phyloP scores from a whole-genome alignment of 1,140 invertebrate genomes.

The Rhagoletis zephyria region DNA sequence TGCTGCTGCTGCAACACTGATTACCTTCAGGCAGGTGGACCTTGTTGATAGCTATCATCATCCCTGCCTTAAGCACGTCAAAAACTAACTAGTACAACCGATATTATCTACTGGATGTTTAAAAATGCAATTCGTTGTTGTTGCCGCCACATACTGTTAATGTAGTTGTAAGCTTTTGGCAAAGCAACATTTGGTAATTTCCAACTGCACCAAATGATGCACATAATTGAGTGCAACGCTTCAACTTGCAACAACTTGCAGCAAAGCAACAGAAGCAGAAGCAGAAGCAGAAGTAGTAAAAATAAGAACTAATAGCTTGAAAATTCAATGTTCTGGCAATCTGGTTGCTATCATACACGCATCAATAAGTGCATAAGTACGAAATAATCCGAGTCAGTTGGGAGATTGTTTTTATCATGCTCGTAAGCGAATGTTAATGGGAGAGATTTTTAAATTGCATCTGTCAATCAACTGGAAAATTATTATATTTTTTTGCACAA shows the following conservation, averaged over 20 bases:
- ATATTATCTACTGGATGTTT: background rate
- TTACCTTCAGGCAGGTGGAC: slow-evolving; percentile 35
- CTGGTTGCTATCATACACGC: background rate
- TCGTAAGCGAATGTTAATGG: background rate
- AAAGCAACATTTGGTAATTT: slow-evolving; percentile 43
- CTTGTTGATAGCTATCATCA: background rate
- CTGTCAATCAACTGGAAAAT: background rate
- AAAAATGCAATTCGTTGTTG: slow-evolving; percentile 3
- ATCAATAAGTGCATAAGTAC: background rate
- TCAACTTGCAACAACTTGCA: background rate
- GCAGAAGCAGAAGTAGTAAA: background rate
- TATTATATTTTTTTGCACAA: background rate
- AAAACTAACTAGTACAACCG: background rate
- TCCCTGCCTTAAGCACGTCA: background rate
- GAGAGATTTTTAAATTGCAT: background rate
- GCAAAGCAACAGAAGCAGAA: background rate
- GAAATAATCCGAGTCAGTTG: background rate
- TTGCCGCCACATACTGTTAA: background rate
- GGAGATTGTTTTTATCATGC: background rate
- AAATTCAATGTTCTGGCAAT: slow-evolving; percentile 30
- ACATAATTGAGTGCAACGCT: slow-evolving; percentile 40
- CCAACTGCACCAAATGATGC: slow-evolving; percentile 38
- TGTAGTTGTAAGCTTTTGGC: background rate
- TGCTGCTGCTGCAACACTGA: background rate
- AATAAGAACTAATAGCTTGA: slow-evolving; percentile 39